phyloP scores from a whole-genome alignment of 35 echinoderm and acorn worm species.

The Hemicentrotus pulcherrimus region DNA sequence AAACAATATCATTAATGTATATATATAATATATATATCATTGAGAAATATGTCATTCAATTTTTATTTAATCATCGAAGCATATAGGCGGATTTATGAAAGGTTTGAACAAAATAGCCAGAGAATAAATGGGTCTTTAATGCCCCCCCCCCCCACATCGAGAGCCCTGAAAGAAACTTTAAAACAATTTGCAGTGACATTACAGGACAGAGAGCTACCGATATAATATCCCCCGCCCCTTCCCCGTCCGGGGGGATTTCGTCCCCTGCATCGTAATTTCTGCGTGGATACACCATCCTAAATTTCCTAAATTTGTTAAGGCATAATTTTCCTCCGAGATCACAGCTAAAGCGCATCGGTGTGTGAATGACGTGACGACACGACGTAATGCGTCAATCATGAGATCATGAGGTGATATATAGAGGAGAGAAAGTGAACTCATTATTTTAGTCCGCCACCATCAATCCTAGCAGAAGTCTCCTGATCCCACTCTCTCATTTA shows the following conservation, averaged over 20 bases:
- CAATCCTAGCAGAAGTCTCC: neutral
- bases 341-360: neutral
- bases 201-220: too few species aligned
- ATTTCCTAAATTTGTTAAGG: neutral
- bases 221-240: neutral
- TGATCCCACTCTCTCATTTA: conserved; percentile 44
- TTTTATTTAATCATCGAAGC: too few species aligned
- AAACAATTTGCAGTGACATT: too few species aligned
- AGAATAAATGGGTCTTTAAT: too few species aligned
- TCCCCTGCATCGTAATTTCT: neutral
- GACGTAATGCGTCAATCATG: neutral
- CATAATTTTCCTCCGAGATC: neutral
- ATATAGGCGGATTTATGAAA: too few species aligned
- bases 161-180: too few species aligned
- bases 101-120: too few species aligned
- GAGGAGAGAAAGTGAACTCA: neutral
- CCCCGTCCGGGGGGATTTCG: neutral
- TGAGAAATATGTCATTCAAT: too few species aligned
- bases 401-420: neutral
- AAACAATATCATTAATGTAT: too few species aligned
- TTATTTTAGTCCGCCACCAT: conserved; percentile 24
- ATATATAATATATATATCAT: too few species aligned
- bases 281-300: neutral
- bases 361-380: neutral
- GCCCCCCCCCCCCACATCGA: too few species aligned